phyloP scores from a whole-genome alignment of 2,888 invertebrate genomes.

The Tetropium fuscum region DNA sequence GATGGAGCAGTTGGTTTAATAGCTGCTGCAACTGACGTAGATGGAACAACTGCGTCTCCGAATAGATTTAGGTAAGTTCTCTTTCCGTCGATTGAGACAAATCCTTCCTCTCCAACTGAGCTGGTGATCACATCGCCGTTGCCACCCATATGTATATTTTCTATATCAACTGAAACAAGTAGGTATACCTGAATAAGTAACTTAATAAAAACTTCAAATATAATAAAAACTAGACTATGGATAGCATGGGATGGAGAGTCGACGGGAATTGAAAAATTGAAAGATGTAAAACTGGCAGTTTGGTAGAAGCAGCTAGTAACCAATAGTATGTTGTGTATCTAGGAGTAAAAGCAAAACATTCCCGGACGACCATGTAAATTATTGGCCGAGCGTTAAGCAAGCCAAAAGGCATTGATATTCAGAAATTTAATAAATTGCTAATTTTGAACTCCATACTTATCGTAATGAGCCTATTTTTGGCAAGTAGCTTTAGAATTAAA shows the following conservation, averaged over 20 bases:
- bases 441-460: too few relatives aligned
- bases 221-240: too few relatives aligned
- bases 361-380: too few relatives aligned
- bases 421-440: too few relatives aligned
- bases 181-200: background rate
- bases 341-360: too few relatives aligned
- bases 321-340: too few relatives aligned
- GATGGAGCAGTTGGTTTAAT: constrained; percentile 61
- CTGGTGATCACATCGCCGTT: constrained; percentile 80
- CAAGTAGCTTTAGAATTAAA: too few relatives aligned
- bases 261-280: background rate
- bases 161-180: constrained; percentile 69
- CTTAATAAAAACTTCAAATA: background rate
- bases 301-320: too few relatives aligned
- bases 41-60: constrained; percentile 68
- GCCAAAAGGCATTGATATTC: too few relatives aligned
- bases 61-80: constrained; percentile 89
- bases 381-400: too few relatives aligned
- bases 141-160: constrained; percentile 49
- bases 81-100: constrained; percentile 93
- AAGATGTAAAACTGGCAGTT: background rate
- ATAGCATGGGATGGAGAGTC: too few relatives aligned
- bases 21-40: constrained; percentile 55
- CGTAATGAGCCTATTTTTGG: too few relatives aligned
- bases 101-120: constrained; percentile 84